Base-by-base conservation (phyloP, 2,113 vertebrate genomes). In the Ahaetulla prasina region DNA sequence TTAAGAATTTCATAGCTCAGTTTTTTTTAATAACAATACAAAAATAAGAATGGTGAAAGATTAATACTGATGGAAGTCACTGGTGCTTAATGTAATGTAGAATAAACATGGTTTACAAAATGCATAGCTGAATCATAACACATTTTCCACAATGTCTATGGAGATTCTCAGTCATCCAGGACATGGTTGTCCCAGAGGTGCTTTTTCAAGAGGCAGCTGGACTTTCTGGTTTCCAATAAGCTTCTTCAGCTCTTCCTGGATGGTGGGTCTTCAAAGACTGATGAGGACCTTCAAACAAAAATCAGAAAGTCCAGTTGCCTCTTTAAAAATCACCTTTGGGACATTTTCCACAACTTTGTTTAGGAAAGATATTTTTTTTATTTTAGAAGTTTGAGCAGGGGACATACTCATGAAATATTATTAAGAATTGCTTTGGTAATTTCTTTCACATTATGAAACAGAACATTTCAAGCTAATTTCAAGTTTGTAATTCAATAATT, bases 391-490 rank as follows among this genome's bases (percentile, higher is more conserved):
- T 97, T 95, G 96, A 95, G 95, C 93, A 85, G 95, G 93, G 93
- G 63, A 96, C 96, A 93, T 94, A 96, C 95, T 97, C 93, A 20
- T 10, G 91, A 94, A 97, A 96, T 94, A 94, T 95, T 96, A 96
- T 53, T 91, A 91, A 63, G 92, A 95, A 45, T 88, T 93, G 43
- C 91, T 92, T 92, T 93, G 95, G 95, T 94, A 95, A 95, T 94
- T 96, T 96, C 0, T 43, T 92, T 89, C 95, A 97, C 95, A 95
- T 97, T 97, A 96, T 94, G 97, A 98, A 97, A 96, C 95, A 97
- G 93, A 95, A 96, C 97, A 98, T 96, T 96, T 98, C 96, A 96
- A 57, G 95, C 93, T 98, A 97, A 98, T 96, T 96, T 98, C 96
- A 97, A 96, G 95, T 94, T 98, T 97, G 96, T 94, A 96, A 97